Percentiles rank a stretch among this genome's conserved stretches.
These are phyloP conservation scores for Gymnarchus niloticus DNA, from an alignment of 2,113 vertebrate genomes.

Conservation along the genomic window DNA sequence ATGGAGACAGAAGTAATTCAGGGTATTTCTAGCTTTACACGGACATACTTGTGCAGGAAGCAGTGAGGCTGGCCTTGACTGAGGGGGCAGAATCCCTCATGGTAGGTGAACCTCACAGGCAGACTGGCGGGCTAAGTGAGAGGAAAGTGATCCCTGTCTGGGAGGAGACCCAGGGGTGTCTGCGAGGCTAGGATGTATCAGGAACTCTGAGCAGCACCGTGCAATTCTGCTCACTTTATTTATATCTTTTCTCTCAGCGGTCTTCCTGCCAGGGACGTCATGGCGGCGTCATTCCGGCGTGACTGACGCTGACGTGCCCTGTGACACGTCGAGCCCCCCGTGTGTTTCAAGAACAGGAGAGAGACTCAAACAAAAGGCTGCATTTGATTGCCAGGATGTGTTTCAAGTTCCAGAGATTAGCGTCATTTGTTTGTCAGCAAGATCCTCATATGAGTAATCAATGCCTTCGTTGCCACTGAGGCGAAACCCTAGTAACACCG, in stretches of 20 bases:
- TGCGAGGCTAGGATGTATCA: not conserved
- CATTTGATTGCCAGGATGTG: conserved; percentile 56
- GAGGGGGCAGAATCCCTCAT: not conserved
- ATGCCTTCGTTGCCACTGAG: conserved; percentile 47
- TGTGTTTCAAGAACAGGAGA: conserved; percentile 53
- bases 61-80: not conserved
- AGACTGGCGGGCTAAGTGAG: not conserved
- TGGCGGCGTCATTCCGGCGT: conserved; percentile 32
- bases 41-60: not conserved
- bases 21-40: conserved; percentile 39
- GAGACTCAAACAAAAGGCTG: conserved; percentile 53
- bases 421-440: conserved; percentile 64
- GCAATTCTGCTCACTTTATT: not conserved
- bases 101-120: not conserved
- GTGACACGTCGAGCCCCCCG: conserved; percentile 48
- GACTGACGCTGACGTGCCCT: conserved; percentile 48
- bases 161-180: not conserved
- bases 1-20: conserved; percentile 58
- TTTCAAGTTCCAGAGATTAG: conserved; percentile 45
- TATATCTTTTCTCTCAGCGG: not conserved
- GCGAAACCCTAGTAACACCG: conserved; percentile 35
- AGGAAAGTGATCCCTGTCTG: not conserved
- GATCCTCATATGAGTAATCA: conserved; percentile 63
- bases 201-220: not conserved
- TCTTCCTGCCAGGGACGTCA: not conserved